A percentile compares a stretch with the other conserved stretches of the same genome.
phyloP scores from a whole-genome alignment of 1,140 invertebrate species.

The Leptinotarsa undecemlineata region DNA sequence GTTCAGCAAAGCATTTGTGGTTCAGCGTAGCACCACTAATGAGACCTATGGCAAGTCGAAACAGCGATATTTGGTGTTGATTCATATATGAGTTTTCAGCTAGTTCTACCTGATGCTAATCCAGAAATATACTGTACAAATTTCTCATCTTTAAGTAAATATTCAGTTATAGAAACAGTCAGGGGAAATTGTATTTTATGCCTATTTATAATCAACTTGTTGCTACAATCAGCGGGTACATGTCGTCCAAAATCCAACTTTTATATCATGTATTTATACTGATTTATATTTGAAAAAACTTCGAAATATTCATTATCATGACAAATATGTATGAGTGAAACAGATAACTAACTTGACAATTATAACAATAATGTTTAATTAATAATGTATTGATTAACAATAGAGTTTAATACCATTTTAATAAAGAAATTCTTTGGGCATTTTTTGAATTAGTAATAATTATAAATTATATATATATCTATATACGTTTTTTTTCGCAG shows the following conservation, averaged over 20 bases:
- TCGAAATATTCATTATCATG: slow-evolving; percentile 51
- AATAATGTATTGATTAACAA: slow-evolving; percentile 48
- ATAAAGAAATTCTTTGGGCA: slow-evolving; percentile 52
- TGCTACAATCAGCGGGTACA: slow-evolving; percentile 32
- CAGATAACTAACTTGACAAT: slow-evolving; percentile 38
- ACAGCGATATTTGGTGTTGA: too few relatives aligned
- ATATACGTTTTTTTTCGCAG: slow-evolving; percentile 1
- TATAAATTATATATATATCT: neutral
- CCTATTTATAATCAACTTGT: neutral
- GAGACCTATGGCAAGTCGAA: too few relatives aligned
- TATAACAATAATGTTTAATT: slow-evolving; percentile 51
- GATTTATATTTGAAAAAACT: slow-evolving; percentile 53
- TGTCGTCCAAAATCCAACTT: slow-evolving; percentile 40
- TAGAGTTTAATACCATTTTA: slow-evolving; percentile 53
- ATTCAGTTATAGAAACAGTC: too few relatives aligned
- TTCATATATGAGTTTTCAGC: too few relatives aligned
- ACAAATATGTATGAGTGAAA: slow-evolving; percentile 42
- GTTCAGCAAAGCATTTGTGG: too few relatives aligned
- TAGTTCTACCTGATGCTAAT: too few relatives aligned
- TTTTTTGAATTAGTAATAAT: slow-evolving; percentile 40
- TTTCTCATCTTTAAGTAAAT: too few relatives aligned
- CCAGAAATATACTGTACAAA: too few relatives aligned
- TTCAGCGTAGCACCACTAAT: too few relatives aligned
- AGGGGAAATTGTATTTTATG: too few relatives aligned
- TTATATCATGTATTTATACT: slow-evolving; percentile 54